Evolutionary conservation across 2,113 vertebrate genomes (phyloP).

Genomic region (Chitala chitala): DNA sequence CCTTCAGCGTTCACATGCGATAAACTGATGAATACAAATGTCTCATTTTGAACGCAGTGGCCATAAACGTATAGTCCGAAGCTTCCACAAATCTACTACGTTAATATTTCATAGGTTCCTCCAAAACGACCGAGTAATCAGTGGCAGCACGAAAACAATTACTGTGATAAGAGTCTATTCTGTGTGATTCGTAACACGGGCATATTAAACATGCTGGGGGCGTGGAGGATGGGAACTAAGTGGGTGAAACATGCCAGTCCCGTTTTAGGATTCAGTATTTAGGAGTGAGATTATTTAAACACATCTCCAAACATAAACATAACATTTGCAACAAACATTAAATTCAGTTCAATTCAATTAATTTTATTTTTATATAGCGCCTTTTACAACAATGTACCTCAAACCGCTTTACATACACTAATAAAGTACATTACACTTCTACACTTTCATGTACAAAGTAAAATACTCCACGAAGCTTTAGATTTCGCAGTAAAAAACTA

Average conservation of each 20-base stretch:
- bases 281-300: too few species aligned
- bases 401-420: too few species aligned
- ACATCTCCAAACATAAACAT: too few species aligned
- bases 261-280: too few species aligned
- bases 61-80: background rate
- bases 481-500: too few species aligned
- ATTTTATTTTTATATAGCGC: too few species aligned
- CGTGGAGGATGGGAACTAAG: constrained; percentile 19
- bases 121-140: background rate
- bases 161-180: constrained; percentile 21
- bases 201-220: constrained; percentile 19
- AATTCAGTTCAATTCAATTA: too few species aligned
- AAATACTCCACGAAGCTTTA: too few species aligned
- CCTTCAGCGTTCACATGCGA: background rate
- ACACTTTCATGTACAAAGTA: too few species aligned
- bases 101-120: constrained; percentile 9
- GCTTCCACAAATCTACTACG: constrained; percentile 21
- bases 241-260: constrained; percentile 33
- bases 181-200: background rate
- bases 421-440: too few species aligned
- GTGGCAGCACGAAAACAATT: constrained; percentile 21
- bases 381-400: too few species aligned
- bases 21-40: background rate
- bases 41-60: background rate
- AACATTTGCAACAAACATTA: too few species aligned